A percentile compares a stretch with the other conserved stretches of the same genome.
These are phyloP conservation scores for Latheticus oryzae DNA, from an alignment of 2,888 invertebrate genomes.

Conservation along the genomic window DNA sequence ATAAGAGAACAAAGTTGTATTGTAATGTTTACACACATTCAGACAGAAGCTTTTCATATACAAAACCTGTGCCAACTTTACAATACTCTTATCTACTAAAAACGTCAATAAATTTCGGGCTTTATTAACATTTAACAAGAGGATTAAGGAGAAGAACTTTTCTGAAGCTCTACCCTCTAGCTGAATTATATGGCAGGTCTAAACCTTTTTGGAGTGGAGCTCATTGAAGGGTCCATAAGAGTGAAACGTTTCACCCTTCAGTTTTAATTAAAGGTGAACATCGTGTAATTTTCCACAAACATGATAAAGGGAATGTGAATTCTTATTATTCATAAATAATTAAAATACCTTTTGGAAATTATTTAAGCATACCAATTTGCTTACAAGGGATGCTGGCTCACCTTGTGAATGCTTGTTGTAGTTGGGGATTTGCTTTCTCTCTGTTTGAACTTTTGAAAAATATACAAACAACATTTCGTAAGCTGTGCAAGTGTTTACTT, in stretches of 20 bases:
- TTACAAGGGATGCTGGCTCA: background rate
- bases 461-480: too few relatives aligned
- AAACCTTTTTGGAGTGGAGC: slow-evolving; percentile 1
- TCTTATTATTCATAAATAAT: slow-evolving; percentile 10
- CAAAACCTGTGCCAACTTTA: too few relatives aligned
- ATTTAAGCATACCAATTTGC: background rate
- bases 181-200: slow-evolving; percentile 13
- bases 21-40: too few relatives aligned
- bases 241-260: slow-evolving; percentile 4
- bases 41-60: too few relatives aligned
- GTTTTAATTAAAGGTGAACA: slow-evolving; percentile 16
- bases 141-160: slow-evolving; percentile 11
- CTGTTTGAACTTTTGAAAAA: too few relatives aligned
- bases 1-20: slow-evolving; percentile 15
- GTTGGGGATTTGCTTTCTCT: too few relatives aligned
- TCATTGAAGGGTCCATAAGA: slow-evolving; percentile 15
- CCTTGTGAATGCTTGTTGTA: too few relatives aligned
- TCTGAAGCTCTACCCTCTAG: background rate
- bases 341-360: background rate
- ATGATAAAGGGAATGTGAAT: slow-evolving; percentile 1
- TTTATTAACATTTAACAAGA: slow-evolving; percentile 17
- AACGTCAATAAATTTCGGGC: slow-evolving; percentile 7
- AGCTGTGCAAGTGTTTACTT: too few relatives aligned
- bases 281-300: slow-evolving; percentile 9
- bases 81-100: background rate